Conservation (phyloP, 2,888 invertebrate species). For the Acanthococcus lagerstroemiae region DNA sequence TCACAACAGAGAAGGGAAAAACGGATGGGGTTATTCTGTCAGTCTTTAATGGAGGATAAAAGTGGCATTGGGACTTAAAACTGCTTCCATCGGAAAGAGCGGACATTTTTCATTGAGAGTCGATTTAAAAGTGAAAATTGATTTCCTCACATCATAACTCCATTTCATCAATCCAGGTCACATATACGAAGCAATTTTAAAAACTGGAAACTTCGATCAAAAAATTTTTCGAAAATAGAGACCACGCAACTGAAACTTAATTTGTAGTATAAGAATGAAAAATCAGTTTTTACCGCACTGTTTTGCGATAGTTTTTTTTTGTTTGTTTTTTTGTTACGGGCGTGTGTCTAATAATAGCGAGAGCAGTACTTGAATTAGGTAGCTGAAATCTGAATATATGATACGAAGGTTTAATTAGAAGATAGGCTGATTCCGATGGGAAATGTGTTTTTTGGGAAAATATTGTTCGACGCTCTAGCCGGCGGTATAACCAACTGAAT, state of each 20-base stretch:
- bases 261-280: not conserved
- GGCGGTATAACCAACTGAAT: no score
- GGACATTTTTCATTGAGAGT: not conserved
- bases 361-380: no score
- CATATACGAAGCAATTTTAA: not conserved
- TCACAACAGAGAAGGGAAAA: no score
- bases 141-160: not conserved
- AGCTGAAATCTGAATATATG: no score
- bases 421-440: no score
- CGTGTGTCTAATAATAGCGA: no score
- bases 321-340: not conserved
- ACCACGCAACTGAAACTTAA: not conserved
- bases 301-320: not conserved
- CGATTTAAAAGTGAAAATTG: not conserved
- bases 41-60: no score
- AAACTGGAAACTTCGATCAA: not conserved
- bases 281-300: not conserved
- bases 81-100: not conserved
- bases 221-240: not conserved
- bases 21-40: no score
- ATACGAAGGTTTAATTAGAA: no score
- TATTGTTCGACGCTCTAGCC: no score
- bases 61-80: not conserved
- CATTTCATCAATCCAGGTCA: not conserved
- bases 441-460: no score